These are phyloP conservation scores for Bombus affinis DNA, from an alignment of 1,140 invertebrate species.

Conservation along the genomic window DNA sequence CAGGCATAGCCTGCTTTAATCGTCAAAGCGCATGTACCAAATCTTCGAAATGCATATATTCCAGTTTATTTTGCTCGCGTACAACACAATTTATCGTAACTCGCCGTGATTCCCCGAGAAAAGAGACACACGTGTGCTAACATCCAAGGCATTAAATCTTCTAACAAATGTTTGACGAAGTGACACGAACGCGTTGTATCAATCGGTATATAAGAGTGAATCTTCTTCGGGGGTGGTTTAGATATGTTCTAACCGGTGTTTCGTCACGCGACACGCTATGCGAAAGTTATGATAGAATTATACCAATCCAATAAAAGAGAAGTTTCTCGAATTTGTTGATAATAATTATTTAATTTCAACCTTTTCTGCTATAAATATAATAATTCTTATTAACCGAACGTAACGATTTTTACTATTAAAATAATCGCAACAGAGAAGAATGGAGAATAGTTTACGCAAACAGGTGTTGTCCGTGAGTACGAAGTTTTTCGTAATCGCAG, in stretches of 20 bases:
- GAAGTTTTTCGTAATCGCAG: background rate
- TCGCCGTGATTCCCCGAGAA: background rate
- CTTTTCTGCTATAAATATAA: background rate
- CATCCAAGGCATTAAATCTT: background rate
- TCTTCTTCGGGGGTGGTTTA: slow-evolving; percentile 61
- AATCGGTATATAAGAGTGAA: slow-evolving; percentile 72
- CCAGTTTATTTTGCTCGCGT: slow-evolving; percentile 27
- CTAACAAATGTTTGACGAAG: background rate
- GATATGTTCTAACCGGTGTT: slow-evolving; percentile 54
- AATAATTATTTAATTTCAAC: background rate
- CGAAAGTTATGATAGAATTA: background rate
- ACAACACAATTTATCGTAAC: background rate
- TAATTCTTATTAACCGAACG: background rate
- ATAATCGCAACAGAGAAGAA: background rate
- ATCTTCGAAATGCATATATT: slow-evolving; percentile 46
- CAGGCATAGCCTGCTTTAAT: background rate
- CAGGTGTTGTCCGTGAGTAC: background rate
- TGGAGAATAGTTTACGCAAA: slow-evolving; percentile 18
- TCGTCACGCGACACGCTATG: background rate
- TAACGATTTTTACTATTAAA: background rate
- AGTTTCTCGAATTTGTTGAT: background rate
- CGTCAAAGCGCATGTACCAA: slow-evolving; percentile 39
- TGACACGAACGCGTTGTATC: background rate
- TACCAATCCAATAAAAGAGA: background rate
- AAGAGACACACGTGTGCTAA: background rate